Evolutionary conservation across 1,140 invertebrate species (phyloP).

Genomic region (Rhopalosiphum maidis): DNA sequence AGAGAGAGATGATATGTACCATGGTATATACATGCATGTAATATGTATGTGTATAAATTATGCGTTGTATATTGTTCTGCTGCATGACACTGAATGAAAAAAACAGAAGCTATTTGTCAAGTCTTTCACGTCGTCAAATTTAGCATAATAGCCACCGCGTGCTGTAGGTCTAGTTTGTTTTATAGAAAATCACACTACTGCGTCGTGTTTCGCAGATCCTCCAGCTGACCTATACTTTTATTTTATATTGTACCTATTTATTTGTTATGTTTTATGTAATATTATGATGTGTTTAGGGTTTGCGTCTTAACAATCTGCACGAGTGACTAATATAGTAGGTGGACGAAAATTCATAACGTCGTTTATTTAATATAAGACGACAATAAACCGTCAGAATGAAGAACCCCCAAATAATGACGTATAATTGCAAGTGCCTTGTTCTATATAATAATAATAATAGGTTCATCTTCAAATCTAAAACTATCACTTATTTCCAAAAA

Average conservation of each 20-base stretch:
- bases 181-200: background rate
- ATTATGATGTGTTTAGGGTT: background rate
- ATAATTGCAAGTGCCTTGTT: no score
- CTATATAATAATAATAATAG: no score
- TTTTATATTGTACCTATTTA: background rate
- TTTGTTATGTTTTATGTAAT: background rate
- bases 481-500: no score
- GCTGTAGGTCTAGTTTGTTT: background rate
- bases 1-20: no score
- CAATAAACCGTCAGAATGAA: background rate
- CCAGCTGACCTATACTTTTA: background rate
- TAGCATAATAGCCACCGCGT: background rate
- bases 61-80: background rate
- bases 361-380: background rate
- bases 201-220: background rate
- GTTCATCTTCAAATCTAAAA: no score
- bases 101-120: conserved; percentile 7
- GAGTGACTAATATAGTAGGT: no score
- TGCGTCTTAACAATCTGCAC: background rate
- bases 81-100: background rate
- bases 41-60: background rate
- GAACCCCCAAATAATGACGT: no score
- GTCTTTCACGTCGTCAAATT: background rate
- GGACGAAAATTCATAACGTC: no score
- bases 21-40: no score